Base-by-base conservation (phyloP, 1,140 invertebrate species). In the Pectinophora gossypiella region DNA sequence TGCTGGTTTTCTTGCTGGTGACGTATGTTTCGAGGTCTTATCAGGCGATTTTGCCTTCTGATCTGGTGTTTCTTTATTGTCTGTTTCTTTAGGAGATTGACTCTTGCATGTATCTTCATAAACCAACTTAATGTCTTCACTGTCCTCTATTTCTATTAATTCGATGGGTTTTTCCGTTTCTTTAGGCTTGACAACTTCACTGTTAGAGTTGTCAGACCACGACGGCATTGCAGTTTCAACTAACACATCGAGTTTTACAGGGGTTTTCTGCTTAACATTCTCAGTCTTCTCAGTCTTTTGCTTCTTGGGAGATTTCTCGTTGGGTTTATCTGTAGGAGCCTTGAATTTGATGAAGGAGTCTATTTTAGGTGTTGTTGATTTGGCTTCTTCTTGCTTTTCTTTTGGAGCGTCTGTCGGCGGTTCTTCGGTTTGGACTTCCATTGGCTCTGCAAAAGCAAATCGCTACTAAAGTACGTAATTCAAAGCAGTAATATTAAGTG, bases 81-180 rank as follows among this genome's bases (percentile, higher is more conserved):
- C 64, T 21, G 52, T 45, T 68, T 75, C 7, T 3, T 38, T 36
- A 16, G 43, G 55, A 19, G 54, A 51, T 16, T 46, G 40, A 36
- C 60, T 50, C 16, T 59, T 72, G 54, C 78, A 56, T 2, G 80
- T 76, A 27, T 93, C 92, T 59, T 92, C 91, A 45, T 91, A 91
- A 47, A 93, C 88, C 44, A 94, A 77, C 64, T 92, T 90, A 20
- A 94, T 92, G 60, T 94, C 92, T 74, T 92, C 91, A 9, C 89
- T 91, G 42, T 88, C 89, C 56, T 85, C 88, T 38, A 89, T 84
- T 0, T 77, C 49, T 42, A 78, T 68, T 1, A 81, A 51, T 13
- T 75, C 59, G 5, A 57, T 43, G 4, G 54, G 51, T 13, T 55
- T 51, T 36, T 56, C 60, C 18, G 60, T 44, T 0, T 57, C 67